Conservation (phyloP, 2,888 invertebrate genomes). For the Cacoxenus indagator region DNA sequence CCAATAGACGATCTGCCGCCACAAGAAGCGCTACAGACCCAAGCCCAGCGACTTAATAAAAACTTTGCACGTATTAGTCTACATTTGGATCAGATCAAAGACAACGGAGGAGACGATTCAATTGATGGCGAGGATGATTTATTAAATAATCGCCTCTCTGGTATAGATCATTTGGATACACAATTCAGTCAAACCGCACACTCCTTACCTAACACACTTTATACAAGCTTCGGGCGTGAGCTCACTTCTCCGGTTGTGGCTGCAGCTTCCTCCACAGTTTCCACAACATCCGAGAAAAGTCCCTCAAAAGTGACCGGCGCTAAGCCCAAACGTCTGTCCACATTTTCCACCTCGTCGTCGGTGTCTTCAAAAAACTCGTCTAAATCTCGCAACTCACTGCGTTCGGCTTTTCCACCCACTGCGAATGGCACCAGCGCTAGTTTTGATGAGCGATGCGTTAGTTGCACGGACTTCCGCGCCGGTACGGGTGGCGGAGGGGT, state of each 20-base stretch:
- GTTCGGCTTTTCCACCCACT: conserved; percentile 39
- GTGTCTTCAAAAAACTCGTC: conserved; percentile 53
- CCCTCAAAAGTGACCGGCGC: conserved; percentile 59
- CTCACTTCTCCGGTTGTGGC: conserved; percentile 20
- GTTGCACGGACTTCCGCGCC: conserved; percentile 62
- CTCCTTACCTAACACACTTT: conserved; percentile 58
- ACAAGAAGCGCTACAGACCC: conserved; percentile 50
- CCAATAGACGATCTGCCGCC: conserved; percentile 61
- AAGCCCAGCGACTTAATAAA: conserved; percentile 53
- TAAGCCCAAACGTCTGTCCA: conserved; percentile 66
- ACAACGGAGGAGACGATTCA: conserved; percentile 37
- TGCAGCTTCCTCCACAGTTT: neutral
- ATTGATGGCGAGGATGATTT: conserved; percentile 38
- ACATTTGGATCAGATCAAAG: conserved; percentile 65
- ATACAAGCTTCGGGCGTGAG: conserved; percentile 49
- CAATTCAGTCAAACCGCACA: conserved; percentile 40
- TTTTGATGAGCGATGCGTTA: conserved; percentile 65
- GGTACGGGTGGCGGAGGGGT: conserved; percentile 23
- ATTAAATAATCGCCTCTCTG: conserved; percentile 14
- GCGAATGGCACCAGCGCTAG: conserved; percentile 43
- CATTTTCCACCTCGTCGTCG: conserved; percentile 58
- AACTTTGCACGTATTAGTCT: conserved; percentile 66
- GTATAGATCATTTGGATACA: conserved; percentile 25
- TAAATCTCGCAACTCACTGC: conserved; percentile 59
- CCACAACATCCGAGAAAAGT: conserved; percentile 31